Base-by-base conservation (phyloP, 2,113 vertebrate genomes). In the Bagarius yarrelli region DNA sequence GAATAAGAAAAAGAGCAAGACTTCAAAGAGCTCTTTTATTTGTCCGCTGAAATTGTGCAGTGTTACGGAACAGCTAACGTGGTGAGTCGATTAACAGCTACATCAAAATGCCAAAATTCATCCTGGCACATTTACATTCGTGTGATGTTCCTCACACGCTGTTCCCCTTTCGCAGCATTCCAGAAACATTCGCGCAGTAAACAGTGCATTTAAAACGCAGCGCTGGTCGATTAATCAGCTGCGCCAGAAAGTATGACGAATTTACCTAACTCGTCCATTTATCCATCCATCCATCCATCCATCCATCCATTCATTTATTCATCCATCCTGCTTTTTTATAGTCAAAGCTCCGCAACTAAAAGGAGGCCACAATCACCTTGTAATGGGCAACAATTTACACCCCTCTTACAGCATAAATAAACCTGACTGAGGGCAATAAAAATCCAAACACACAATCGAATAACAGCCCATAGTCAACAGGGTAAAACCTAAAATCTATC, bases 91-190 rank as follows among this genome's bases (percentile, higher is more conserved):
- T 77, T 64, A 77, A n/a, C 18, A 5, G 32, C 75, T 32, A 23
- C 75, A 77, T 77, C 52, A 32, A 77, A 77, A 77, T 36, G 59
- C 59, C 75, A 32, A 64, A 52, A 77, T 77, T 16, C 59, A 27
- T 30, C 59, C 0, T 40, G 59, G 44, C 76, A 50, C 75, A 14
- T 63, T 59, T 3, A 4, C 9, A 13, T 16, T 61, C 16, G 15
- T 30, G 36, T 44, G 2, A 1, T 5, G 57, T 50, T 61, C 40
- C 30, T 77, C 57, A 77, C n/a, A 63, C 59, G 4, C 40, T 63
- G 59, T 59, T 63, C 36, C 23, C 59, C 11, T 63, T 47, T 77
- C 18, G 2, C 55, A 11, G 19, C 34, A 1, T 59, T 76, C 34
- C 73, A 59, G 21, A 56, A n/a, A 32, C 16, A 0, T 34, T 36